Percentiles rank a stretch among this genome's conserved stretches.
Evolutionary conservation across 2,113 vertebrate genomes (phyloP).

Genomic region (Chaetops frenatus): DNA sequence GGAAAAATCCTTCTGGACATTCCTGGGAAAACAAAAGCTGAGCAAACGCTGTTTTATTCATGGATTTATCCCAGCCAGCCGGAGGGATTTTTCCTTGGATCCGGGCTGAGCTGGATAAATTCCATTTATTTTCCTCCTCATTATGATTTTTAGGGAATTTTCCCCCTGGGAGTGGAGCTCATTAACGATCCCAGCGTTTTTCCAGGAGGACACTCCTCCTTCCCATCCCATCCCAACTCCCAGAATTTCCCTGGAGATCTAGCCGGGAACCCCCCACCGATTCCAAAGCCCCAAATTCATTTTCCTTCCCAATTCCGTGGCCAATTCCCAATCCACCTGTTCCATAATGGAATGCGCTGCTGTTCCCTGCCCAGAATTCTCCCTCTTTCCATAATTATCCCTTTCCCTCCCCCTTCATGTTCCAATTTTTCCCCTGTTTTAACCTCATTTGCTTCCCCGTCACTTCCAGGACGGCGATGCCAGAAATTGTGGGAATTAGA

Average conservation of each 20-base stretch:
- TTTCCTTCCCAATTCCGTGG: conserved; percentile 11
- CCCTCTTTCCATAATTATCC: not conserved
- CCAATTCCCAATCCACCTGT: conserved; percentile 16
- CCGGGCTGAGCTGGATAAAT: not conserved
- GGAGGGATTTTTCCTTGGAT: not conserved
- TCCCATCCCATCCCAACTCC: rapidly evolving
- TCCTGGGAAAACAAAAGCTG: not conserved
- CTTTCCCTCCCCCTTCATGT: not conserved
- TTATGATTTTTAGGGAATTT: not conserved
- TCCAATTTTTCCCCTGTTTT: conserved; percentile 65
- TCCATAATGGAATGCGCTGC: not conserved
- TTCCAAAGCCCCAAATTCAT: not conserved
- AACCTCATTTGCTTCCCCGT: conserved; percentile 62
- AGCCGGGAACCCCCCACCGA: not conserved
- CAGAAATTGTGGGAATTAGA: conserved; percentile 59
- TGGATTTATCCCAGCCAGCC: not conserved
- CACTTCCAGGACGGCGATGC: conserved; percentile 37
- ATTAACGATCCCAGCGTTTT: not conserved
- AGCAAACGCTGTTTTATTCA: not conserved
- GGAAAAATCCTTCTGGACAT: not conserved
- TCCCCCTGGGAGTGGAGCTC: not conserved
- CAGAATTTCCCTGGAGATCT: not conserved
- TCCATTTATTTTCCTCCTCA: rapidly evolving
- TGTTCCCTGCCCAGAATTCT: not conserved
- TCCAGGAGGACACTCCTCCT: not conserved